Base-by-base conservation (phyloP, 2,888 invertebrate genomes). In the Zele albiditarsus region DNA sequence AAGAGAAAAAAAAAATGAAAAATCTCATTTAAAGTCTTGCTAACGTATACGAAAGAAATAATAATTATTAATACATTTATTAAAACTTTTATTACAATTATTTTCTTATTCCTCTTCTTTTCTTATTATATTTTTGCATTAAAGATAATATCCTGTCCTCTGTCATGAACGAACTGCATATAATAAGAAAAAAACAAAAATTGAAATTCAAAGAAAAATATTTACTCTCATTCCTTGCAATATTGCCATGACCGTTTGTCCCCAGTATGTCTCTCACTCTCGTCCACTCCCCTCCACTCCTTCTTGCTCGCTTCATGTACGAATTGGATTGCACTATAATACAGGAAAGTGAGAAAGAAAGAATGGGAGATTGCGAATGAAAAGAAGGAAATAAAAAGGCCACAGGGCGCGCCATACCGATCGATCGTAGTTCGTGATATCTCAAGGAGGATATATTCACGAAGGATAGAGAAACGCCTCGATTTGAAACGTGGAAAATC, bases 401-500 rank as follows among this genome's bases (percentile, higher is more conserved):
- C 68, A 31, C 68, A 74, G 70, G 70, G 74, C 27, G 74, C 70
- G 74, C 68, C 58, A 23, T 25, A 38, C 53, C 38, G 74, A 74
- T 70, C 74, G 70, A 74, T 74, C 38, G 74, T 27, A 53, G 20
- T 69, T 62, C 46, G 42, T 65, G 58, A 74, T 75, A 67, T 74
- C 65, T 74, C 65, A 58, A 53, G 42, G 53, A 65, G 38, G 69
- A 69, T 57, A 53, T 53, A 53, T 53, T 53, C 66, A 66, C 42
- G 66, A 71, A 67, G 62, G 63, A 38, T 38, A 68, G 63, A 65
- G 46, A 38, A 38, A 58, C 57, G 71, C 57, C 69, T 78, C 73
- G 74, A 73, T 68, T 74, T 62, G 73, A 73, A 78, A 78, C 75
- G 77, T 77, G 77, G 77, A 78, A 78, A 78, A 78, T 76, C 72